Base-by-base conservation (phyloP, 1,140 invertebrate genomes). In the Drosophila burlai region DNA sequence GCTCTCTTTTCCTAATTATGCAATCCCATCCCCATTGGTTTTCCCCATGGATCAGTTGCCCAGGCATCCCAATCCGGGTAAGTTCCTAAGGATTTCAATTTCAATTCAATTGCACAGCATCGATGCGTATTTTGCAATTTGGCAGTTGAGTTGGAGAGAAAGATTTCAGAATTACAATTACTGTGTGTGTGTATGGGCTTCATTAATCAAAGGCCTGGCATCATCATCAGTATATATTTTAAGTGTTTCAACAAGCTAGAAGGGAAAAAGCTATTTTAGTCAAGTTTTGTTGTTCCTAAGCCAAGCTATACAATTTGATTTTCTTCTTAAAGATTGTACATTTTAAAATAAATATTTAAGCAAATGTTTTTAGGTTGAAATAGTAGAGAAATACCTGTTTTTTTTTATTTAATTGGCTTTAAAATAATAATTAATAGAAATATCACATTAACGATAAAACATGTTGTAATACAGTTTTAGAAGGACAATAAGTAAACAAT, bases 31-130 rank as follows among this genome's bases (percentile, higher is more conserved):
- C n/a, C 24, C 18, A 18, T 40, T 16, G 34, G 13, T 24, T 38
- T 38, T 38, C 18, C 8, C 18, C 45, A 16, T 15, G 54, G 54
- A 71, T 52, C 68, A 90, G 85, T 81, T 90, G 85, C 85, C 82
- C 65, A 85, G 85, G 68, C 85, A 90, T 69, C 67, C 83, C 78
- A 90, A 90, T 90, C 85, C 85, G 79, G 85, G 85, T 90, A 90
- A 90, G 85, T 89, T 63, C 46, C 63, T 67, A 63, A 54, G 58
- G 50, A 60, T 34, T 81, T 68, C 34, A 45, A 46, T 71, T 71
- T 36, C 59, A 60, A 80, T 67, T 74, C 38, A 60, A 52, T 36
- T 66, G 47, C 61, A 66, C 21, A 10, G 38, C 75, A 64, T 67
- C 59, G 58, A 67, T 59, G 63, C 21, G 24, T 55, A 50, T 59